These are phyloP conservation scores for Lysandra bellargus DNA, from an alignment of 2,888 invertebrate species.

Conservation along the genomic window DNA sequence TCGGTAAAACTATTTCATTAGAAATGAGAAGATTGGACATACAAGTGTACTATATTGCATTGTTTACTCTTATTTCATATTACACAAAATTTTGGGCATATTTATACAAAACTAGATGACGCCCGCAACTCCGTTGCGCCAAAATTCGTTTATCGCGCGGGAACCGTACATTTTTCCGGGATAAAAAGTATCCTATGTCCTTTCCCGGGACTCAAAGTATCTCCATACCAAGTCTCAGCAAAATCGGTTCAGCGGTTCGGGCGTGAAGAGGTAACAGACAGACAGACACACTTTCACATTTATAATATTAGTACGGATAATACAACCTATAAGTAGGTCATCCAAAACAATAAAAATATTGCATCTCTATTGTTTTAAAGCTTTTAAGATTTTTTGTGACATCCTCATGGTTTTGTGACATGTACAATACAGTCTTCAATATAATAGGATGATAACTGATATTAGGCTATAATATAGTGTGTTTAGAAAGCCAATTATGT, in stretches of 20 bases:
- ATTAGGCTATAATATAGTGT: neutral
- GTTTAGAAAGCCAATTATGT: neutral
- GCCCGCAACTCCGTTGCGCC: no score
- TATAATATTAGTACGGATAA: neutral
- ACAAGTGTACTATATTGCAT: no score
- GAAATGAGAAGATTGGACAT: neutral
- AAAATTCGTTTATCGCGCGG: no score
- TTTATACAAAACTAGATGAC: neutral
- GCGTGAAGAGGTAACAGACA: no score
- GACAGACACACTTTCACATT: no score
- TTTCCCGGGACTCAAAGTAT: no score
- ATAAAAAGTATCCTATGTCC: no score
- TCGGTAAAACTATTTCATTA: neutral
- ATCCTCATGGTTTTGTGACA: neutral
- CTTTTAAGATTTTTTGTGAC: neutral
- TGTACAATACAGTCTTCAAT: neutral
- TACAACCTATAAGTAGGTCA: neutral
- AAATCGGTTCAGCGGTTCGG: no score
- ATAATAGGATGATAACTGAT: neutral
- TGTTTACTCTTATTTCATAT: neutral
- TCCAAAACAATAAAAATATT: neutral
- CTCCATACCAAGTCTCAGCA: no score
- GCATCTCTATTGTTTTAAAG: neutral
- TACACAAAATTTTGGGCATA: neutral
- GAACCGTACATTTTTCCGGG: no score